phyloP scores from a whole-genome alignment of 2,113 vertebrate genomes.

The Kryptolebias marmoratus region DNA sequence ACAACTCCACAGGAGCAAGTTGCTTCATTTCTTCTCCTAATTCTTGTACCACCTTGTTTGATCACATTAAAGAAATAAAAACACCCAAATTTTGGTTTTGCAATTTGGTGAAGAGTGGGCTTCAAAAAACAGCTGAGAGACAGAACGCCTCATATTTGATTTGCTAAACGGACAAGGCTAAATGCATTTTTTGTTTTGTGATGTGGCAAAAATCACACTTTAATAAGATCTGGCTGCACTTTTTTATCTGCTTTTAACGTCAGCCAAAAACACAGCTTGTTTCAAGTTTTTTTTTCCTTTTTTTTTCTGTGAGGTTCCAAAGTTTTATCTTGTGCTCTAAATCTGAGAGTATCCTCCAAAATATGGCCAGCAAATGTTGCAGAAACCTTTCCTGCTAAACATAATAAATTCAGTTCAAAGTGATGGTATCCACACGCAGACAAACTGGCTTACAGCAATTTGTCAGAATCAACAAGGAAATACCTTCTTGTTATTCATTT shows the following conservation, averaged over 20 bases:
- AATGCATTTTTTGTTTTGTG: background rate
- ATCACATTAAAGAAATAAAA: no score
- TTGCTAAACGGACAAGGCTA: conserved; percentile 10
- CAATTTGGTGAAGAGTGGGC: no score
- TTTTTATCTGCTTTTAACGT: background rate
- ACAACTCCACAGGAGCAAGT: no score
- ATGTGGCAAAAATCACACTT: conserved; percentile 1
- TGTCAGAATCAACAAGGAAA: conserved; percentile 11
- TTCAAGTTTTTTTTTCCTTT: conserved; percentile 1
- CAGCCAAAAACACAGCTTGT: background rate
- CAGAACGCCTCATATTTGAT: background rate
- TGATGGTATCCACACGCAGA: conserved; percentile 26
- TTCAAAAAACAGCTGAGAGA: no score
- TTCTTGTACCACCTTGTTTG: no score
- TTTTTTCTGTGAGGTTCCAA: conserved; percentile 21
- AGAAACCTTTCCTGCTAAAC: conserved; percentile 11
- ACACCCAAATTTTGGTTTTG: no score
- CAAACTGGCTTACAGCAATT: conserved; percentile 18
- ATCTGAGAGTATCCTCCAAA: conserved; percentile 19
- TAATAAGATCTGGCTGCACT: background rate
- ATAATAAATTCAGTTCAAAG: background rate
- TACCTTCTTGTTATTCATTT: background rate
- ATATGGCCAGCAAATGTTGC: conserved; percentile 15
- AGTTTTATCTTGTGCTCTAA: conserved; percentile 22
- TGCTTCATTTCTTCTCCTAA: no score